Evolutionary conservation across 53 echinoderm and acorn worm genomes (phyloP).

Genomic region (Glandiceps talaboti): DNA sequence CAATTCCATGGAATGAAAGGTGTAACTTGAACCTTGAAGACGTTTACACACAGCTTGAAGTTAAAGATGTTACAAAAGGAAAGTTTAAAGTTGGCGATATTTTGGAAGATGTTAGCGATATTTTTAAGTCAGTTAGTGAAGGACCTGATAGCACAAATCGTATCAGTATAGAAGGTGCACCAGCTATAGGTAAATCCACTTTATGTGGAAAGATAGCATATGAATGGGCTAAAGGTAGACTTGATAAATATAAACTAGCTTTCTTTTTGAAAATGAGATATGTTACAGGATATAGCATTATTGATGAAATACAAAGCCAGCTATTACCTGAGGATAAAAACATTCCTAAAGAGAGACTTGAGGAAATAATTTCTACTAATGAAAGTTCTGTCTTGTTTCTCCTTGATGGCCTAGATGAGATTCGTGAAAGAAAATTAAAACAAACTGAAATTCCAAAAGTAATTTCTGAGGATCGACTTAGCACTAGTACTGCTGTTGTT

Average conservation of each 20-base stretch:
- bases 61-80: too few relatives aligned
- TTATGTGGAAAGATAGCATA: neutral
- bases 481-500: neutral
- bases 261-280: neutral
- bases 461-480: neutral
- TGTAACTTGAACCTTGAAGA: too few relatives aligned
- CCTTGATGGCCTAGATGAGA: neutral
- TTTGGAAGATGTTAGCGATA: too few relatives aligned
- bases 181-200: neutral
- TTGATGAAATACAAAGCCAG: neutral
- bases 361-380: neutral
- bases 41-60: too few relatives aligned
- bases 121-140: too few relatives aligned
- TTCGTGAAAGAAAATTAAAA: neutral
- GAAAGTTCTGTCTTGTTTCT: neutral
- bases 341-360: neutral
- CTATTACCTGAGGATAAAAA: neutral
- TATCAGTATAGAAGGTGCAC: neutral
- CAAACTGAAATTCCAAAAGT: neutral
- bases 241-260: neutral
- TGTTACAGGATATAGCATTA: neutral
- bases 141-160: neutral
- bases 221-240: neutral
- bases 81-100: too few relatives aligned
- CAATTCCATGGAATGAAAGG: too few relatives aligned